Evolutionary conservation across 2,888 invertebrate species (phyloP).

Genomic region (Disparrhopalites patrizii): DNA sequence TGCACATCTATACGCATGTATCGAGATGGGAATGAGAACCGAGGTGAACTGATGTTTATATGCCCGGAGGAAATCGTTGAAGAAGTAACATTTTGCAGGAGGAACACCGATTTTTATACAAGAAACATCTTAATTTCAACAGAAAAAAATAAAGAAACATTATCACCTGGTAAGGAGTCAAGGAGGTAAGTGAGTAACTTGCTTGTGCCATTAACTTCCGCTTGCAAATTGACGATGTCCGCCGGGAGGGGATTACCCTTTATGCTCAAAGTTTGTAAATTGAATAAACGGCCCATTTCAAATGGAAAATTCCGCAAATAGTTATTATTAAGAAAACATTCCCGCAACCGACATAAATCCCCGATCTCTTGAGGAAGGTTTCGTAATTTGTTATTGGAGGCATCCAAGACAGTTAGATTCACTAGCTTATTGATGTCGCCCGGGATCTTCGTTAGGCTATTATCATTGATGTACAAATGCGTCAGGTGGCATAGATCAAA

Average conservation of each 20-base stretch:
- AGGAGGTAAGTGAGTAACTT: constrained; percentile 92
- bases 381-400: constrained; percentile 90
- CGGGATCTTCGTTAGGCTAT: constrained; percentile 85
- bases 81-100: no score
- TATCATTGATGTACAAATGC: constrained; percentile 91
- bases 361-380: constrained; percentile 94
- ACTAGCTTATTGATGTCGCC: constrained; percentile 80
- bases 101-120: no score
- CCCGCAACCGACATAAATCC: constrained; percentile 91
- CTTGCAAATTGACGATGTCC: constrained; percentile 86
- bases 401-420: constrained; percentile 82
- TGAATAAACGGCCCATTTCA: constrained; percentile 95
- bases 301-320: constrained; percentile 89
- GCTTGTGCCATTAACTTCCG: constrained; percentile 88
- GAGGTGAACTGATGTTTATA: no score
- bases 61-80: no score
- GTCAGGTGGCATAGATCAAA: constrained; percentile 91
- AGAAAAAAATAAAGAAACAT: no score
- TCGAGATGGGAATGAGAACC: no score
- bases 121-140: no score
- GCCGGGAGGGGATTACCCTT: constrained; percentile 92
- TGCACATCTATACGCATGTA: no score
- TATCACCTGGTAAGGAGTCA: constrained; percentile 89
- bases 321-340: constrained; percentile 91
- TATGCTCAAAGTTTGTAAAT: constrained; percentile 85